These are phyloP conservation scores for Macrocentrus cingulum DNA, from an alignment of 1,140 invertebrate species.

Conservation along the genomic window DNA sequence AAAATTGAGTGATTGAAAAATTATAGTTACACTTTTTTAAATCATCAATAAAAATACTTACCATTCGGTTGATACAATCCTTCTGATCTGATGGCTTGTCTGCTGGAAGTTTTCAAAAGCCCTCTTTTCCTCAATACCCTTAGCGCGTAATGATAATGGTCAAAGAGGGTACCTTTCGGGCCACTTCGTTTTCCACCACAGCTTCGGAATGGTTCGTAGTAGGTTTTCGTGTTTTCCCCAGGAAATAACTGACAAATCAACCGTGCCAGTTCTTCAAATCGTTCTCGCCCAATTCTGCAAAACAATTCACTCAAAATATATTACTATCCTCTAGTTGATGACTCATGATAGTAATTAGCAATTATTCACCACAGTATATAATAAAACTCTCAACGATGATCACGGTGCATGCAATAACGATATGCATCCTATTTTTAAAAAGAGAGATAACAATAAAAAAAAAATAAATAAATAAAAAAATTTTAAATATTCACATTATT, in stretches of 20 bases:
- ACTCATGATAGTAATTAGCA: no score
- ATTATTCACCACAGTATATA: no score
- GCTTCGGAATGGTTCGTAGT: neutral
- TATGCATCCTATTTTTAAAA: no score
- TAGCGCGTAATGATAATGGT: neutral
- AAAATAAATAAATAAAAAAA: no score
- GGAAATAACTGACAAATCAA: neutral
- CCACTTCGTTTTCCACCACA: neutral
- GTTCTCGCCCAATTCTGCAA: neutral
- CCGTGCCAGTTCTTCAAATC: neutral
- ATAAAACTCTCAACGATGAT: no score
- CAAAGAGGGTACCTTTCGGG: neutral
- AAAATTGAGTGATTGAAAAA: neutral
- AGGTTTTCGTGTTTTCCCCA: neutral
- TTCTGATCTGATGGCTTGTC: neutral
- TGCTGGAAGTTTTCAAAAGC: neutral
- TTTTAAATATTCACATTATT: no score
- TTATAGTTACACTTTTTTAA: no score
- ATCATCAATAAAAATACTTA: neutral
- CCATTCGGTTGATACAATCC: neutral
- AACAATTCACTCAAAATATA: neutral
- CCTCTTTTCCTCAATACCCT: neutral
- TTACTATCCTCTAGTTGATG: no score
- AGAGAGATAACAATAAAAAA: no score
- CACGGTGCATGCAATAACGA: no score